Base-by-base conservation (phyloP, 2,888 invertebrate genomes). In the Actias luna region DNA sequence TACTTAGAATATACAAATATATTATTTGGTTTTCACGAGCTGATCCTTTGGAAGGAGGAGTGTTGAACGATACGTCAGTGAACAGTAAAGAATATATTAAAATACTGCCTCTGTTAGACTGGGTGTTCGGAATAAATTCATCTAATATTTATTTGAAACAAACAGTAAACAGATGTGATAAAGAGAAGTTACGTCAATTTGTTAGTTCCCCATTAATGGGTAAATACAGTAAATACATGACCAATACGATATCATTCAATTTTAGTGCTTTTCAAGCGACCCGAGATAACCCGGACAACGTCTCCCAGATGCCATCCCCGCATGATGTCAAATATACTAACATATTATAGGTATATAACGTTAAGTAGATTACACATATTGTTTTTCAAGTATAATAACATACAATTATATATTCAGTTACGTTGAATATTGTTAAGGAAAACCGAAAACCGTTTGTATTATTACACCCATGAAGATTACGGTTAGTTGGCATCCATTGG, bases 221-320 rank as follows among this genome's bases (percentile, higher is more conserved):
- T 87, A 87, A 87, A 88, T 86, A 89, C 83, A 85, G 85, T 83
- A 80, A 82, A 86, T 82, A 86, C 82, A 85, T 82, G 82, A 83
- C 84, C 82, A 87, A 85, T 85, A 83, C 73, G 89, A 89, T 92
- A 92, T 91, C 90, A 88, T 92, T 92, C 85, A 91, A 92, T 91
- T 88, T 89, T 90, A 91, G 88, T 89, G 89, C 91, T 91, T 89
- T 87, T 86, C 88, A 87, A 85, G 80, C 83, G 91, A 90, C 90
- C 91, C 74, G 65, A 73, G 91, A 92, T 92, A 92, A 92, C 92
- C 92, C 87, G 75, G 63, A 76, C 80, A 76, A 78, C 83, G 86
- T 82, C 88, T 87, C 84, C 83, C 84, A 87, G 88, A 84, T 82
- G 85, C 77, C 82, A 79, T 80, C 80, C 81, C 76, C 76, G 75